A percentile compares a stretch with the other conserved stretches of the same genome.
Evolutionary conservation across 2,797 vertebrate species (phyloP).

Genomic region (Phrynocephalus guinanensis): DNA sequence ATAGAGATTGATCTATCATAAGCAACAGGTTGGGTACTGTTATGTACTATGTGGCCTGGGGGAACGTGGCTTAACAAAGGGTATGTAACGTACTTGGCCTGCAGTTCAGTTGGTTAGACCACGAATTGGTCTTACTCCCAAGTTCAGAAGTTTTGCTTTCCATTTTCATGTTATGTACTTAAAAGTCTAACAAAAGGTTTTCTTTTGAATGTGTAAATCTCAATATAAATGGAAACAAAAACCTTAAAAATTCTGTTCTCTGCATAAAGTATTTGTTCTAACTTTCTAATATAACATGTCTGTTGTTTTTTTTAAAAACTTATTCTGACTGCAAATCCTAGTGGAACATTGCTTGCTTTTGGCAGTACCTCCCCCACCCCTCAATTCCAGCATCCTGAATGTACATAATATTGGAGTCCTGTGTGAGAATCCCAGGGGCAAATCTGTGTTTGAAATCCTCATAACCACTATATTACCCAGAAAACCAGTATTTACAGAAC

Average conservation of each 20-base stretch:
- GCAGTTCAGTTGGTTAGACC: too few species aligned
- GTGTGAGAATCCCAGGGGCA: background rate
- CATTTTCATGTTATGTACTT: background rate
- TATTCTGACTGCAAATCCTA: conserved; percentile 4
- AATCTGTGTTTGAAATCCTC: background rate
- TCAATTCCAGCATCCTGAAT: background rate
- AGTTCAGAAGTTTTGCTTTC: background rate
- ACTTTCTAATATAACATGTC: background rate
- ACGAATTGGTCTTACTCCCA: background rate
- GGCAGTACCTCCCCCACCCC: background rate
- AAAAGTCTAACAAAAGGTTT: background rate
- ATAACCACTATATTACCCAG: conserved; percentile 22
- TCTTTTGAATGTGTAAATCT: background rate
- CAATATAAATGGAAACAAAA: background rate
- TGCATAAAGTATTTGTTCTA: background rate
- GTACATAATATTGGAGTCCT: background rate
- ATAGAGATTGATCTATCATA: background rate
- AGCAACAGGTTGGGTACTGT: background rate
- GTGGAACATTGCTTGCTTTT: background rate
- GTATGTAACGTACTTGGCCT: too few species aligned
- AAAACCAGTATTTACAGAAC: conserved; percentile 12
- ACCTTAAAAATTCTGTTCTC: background rate
- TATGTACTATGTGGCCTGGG: background rate
- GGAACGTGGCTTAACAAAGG: background rate
- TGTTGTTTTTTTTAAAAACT: background rate